phyloP scores from a whole-genome alignment of 2,797 vertebrate species.

The Phoeniculus purpureus region DNA sequence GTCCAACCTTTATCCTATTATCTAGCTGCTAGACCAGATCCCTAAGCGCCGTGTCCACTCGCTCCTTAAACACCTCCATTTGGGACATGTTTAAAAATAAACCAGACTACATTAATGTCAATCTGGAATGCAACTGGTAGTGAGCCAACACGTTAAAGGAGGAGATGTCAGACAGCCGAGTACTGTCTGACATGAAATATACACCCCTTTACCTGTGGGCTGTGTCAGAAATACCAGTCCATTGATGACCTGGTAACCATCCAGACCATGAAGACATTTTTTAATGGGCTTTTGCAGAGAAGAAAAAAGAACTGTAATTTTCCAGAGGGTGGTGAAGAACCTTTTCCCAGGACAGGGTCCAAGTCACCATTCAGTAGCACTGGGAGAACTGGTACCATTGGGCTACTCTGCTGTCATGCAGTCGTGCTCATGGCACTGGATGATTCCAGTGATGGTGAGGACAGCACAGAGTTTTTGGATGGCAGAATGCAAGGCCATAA shows the following conservation, averaged over 20 bases:
- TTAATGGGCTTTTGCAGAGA: neutral
- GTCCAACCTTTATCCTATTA: too few species aligned
- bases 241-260: neutral
- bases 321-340: neutral
- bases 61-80: too few species aligned
- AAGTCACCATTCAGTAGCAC: neutral
- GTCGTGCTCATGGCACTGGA: neutral
- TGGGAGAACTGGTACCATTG: neutral
- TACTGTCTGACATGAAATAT: neutral
- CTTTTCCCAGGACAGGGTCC: neutral
- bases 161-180: neutral
- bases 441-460: neutral
- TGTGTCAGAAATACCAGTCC: neutral
- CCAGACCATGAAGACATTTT: neutral
- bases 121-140: neutral
- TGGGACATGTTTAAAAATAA: constrained; percentile 16
- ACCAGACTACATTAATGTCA: constrained; percentile 12
- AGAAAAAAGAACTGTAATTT: neutral
- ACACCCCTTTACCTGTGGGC: neutral
- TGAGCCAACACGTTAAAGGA: neutral
- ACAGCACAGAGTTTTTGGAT: neutral
- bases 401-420: neutral
- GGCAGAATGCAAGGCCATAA: neutral
- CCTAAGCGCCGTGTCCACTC: too few species aligned
- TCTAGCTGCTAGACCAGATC: too few species aligned